Evolutionary conservation across 2,888 invertebrate genomes (phyloP).

Genomic region (Seira ritae): DNA sequence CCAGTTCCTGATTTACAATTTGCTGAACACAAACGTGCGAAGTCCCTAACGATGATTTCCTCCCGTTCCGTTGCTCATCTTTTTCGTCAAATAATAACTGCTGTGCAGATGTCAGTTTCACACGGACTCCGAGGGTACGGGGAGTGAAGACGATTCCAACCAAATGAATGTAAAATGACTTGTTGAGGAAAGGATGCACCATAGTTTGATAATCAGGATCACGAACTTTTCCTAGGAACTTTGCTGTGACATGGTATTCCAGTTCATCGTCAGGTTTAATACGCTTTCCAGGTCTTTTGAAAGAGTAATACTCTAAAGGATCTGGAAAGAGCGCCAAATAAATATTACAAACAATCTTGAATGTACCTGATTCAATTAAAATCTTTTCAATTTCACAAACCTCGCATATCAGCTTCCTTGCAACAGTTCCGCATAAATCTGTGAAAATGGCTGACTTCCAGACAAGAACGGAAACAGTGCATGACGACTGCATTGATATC

Average conservation of each 20-base stretch:
- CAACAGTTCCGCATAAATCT: slow-evolving; percentile 46
- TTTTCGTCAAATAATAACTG: slow-evolving; percentile 74
- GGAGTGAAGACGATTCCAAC: slow-evolving; percentile 61
- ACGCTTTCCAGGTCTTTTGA: slow-evolving; percentile 44
- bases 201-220: slow-evolving; percentile 37
- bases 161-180: slow-evolving; percentile 46
- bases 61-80: slow-evolving; percentile 54
- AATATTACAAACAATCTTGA: not conserved
- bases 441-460: slow-evolving; percentile 49
- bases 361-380: not conserved
- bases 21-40: not conserved
- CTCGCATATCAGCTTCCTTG: slow-evolving; percentile 41
- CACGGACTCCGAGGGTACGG: slow-evolving; percentile 74
- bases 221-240: slow-evolving; percentile 45
- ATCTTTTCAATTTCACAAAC: no score
- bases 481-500: slow-evolving; percentile 30
- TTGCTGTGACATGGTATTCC: slow-evolving; percentile 56
- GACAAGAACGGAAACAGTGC: slow-evolving; percentile 18
- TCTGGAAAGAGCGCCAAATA: slow-evolving; percentile 19
- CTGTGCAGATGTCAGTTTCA: slow-evolving; percentile 74
- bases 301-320: slow-evolving; percentile 50
- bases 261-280: slow-evolving; percentile 37
- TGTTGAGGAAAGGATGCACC: slow-evolving; percentile 30
- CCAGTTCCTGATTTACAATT: slow-evolving; percentile 23
- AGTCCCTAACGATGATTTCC: not conserved